Evolutionary conservation across 2,113 vertebrate species (phyloP).

Genomic region (Phocoena phocoena): DNA sequence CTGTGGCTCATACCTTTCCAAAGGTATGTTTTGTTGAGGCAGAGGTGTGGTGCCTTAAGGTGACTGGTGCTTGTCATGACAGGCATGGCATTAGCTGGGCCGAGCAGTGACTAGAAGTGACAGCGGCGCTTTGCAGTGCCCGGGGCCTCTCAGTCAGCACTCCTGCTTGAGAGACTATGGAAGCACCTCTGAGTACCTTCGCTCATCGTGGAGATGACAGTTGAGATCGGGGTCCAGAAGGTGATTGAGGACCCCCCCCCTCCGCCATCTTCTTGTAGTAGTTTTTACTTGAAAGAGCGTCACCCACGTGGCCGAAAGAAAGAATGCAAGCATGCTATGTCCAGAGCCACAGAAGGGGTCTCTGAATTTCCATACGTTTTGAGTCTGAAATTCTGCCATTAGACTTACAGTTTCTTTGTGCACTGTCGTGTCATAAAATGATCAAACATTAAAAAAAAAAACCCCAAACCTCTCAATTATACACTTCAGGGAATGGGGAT

Average conservation of each 20-base stretch:
- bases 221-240: neutral
- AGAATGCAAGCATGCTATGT: neutral
- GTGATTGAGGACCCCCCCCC: neutral
- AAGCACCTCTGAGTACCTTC: conserved; percentile 72
- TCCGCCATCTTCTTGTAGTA: neutral
- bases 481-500: neutral
- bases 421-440: neutral
- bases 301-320: neutral
- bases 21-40: conserved; percentile 84
- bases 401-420: neutral
- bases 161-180: conserved; percentile 77
- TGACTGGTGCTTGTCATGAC: conserved; percentile 91
- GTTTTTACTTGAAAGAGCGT: neutral
- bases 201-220: conserved; percentile 66
- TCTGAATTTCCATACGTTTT: neutral
- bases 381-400: neutral
- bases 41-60: conserved; percentile 89
- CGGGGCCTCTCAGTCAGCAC: conserved; percentile 85
- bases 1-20: conserved; percentile 82
- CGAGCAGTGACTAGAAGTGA: conserved; percentile 88
- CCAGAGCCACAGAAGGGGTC: neutral
- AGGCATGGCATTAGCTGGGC: conserved; percentile 86
- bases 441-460: neutral
- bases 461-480: neutral
- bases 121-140: conserved; percentile 85